Evolutionary conservation across 2,888 invertebrate genomes (phyloP).

Genomic region (Parnassius orleans): DNA sequence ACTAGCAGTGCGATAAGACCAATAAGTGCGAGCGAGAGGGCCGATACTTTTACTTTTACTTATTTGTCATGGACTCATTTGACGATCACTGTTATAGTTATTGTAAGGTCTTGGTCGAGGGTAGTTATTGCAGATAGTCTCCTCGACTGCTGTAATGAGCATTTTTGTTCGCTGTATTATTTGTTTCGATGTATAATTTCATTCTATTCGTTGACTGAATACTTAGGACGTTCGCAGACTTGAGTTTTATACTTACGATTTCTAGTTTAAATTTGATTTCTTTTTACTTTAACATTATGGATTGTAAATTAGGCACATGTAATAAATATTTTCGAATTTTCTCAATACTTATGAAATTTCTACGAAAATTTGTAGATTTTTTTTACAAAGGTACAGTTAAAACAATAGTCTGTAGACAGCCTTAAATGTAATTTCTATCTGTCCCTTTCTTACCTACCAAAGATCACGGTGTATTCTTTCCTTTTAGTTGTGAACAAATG

Average conservation of each 20-base stretch:
- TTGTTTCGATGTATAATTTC: constrained; percentile 21
- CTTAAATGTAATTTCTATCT: background rate
- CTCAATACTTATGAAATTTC: no score
- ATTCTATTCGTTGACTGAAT: constrained; percentile 11
- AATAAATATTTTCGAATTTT: no score
- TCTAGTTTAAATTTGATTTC: no score
- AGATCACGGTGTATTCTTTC: constrained; percentile 14
- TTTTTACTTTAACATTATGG: no score
- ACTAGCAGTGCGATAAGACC: background rate
- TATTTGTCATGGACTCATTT: background rate
- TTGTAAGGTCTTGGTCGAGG: constrained; percentile 3
- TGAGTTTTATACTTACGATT: background rate
- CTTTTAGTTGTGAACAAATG: constrained; percentile 19
- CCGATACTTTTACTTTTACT: no score
- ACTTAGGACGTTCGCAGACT: background rate
- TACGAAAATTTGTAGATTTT: no score
- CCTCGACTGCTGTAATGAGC: constrained; percentile 2
- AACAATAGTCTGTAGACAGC: background rate
- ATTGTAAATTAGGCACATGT: no score
- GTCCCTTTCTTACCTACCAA: constrained; percentile 20
- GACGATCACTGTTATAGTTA: background rate
- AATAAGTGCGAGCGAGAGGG: constrained; percentile 7
- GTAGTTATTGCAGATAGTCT: background rate
- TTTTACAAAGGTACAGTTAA: background rate
- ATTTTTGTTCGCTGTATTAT: constrained; percentile 15